phyloP scores from a whole-genome alignment of 2,888 invertebrate species.

The Homarus gammarus region DNA sequence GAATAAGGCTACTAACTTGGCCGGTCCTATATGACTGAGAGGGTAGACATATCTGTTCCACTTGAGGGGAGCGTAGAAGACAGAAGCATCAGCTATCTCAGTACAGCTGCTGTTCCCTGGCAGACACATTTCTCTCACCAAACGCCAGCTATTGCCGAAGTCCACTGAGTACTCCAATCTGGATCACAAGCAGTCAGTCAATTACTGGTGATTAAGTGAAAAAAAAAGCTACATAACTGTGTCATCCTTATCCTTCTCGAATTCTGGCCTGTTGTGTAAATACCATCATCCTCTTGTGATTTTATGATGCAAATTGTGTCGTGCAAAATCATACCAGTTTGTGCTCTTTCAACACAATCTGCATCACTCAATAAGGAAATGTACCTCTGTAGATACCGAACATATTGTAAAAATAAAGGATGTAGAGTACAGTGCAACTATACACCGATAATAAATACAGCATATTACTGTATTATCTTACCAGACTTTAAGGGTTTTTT shows the following conservation, averaged over 20 bases:
- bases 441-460: too few species aligned
- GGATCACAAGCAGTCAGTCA: not conserved
- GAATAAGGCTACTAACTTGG: conserved; percentile 53
- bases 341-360: too few species aligned
- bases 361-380: too few species aligned
- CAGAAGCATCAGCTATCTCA: conserved; percentile 60
- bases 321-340: too few species aligned
- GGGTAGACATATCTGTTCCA: conserved; percentile 71
- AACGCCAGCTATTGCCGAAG: conserved; percentile 66
- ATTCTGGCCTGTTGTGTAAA: not conserved
- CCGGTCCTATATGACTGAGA: conserved; percentile 66
- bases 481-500: too few species aligned
- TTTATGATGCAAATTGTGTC: too few species aligned
- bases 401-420: too few species aligned
- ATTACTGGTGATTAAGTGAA: not conserved
- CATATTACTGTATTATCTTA: too few species aligned
- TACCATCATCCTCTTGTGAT: not conserved
- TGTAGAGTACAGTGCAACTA: too few species aligned
- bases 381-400: too few species aligned
- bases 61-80: conserved; percentile 69
- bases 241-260: not conserved
- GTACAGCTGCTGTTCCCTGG: conserved; percentile 62
- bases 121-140: conserved; percentile 68
- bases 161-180: conserved; percentile 73
- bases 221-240: not conserved